Conservation (phyloP, 2,797 vertebrate species). For the Rhodeus uyekii region DNA sequence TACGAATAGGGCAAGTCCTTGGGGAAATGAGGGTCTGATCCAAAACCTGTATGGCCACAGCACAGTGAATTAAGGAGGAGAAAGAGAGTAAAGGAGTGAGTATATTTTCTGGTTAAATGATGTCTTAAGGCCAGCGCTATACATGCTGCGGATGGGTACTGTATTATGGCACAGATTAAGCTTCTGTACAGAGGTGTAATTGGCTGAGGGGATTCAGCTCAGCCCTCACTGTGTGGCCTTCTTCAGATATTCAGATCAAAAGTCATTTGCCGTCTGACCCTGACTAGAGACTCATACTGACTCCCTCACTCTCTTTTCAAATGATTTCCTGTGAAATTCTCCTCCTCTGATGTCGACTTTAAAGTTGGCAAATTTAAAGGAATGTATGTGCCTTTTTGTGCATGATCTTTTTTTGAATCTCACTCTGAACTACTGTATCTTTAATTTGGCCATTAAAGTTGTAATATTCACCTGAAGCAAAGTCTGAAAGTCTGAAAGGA, state of each 20-base stretch:
- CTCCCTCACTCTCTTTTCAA: conserved; percentile 50
- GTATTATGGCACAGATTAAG: conserved; percentile 12
- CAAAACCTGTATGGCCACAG: conserved; percentile 53
- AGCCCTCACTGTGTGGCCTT: conserved; percentile 53
- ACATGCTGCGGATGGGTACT: conserved; percentile 24
- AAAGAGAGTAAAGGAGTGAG: conserved; percentile 57
- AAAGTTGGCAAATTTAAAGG: conserved; percentile 68
- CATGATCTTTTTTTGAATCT: conserved; percentile 66
- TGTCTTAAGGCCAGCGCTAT: conserved; percentile 25
- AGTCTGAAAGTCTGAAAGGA: conserved; percentile 58
- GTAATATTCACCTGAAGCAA: conserved; percentile 64
- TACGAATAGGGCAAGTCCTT: conserved; percentile 56
- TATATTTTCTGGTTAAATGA: conserved; percentile 47
- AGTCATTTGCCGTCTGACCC: conserved; percentile 55
- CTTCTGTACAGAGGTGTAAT: conserved; percentile 16
- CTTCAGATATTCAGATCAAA: conserved; percentile 57
- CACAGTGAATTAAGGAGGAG: conserved; percentile 41
- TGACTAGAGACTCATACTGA: conserved; percentile 21
- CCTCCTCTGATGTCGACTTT: conserved; percentile 71
- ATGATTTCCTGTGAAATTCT: conserved; percentile 65
- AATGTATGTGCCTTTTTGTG: conserved; percentile 61
- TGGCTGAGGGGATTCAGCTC: conserved; percentile 14
- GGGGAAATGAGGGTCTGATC: conserved; percentile 73
- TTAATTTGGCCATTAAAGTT: conserved; percentile 65
- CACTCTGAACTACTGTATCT: conserved; percentile 68